These are phyloP conservation scores for Drosophila tanythrix DNA, from an alignment of 2,888 invertebrate species.

Conservation along the genomic window DNA sequence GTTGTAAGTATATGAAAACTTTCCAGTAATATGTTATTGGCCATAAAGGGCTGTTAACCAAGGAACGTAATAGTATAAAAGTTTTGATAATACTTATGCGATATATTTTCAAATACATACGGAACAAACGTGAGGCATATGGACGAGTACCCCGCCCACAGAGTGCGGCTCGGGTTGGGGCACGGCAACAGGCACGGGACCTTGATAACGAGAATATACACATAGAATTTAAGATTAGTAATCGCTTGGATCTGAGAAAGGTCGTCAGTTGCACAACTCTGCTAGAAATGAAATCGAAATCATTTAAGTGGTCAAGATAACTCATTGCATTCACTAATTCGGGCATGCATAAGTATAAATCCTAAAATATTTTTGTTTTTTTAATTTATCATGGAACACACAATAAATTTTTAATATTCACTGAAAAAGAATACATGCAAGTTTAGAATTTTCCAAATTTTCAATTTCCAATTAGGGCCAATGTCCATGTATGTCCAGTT, in stretches of 20 bases:
- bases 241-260: conserved; percentile 9
- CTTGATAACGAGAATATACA: conserved; percentile 66
- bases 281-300: conserved; percentile 62
- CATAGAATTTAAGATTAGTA: conserved; percentile 51
- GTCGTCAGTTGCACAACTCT: conserved; percentile 40
- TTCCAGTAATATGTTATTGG: conserved; percentile 49
- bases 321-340: conserved; percentile 74
- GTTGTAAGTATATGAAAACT: conserved; percentile 27
- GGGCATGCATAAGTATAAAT: conserved; percentile 63
- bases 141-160: conserved; percentile 94
- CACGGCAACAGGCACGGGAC: conserved; percentile 85
- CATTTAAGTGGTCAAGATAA: conserved; percentile 66
- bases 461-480: conserved; percentile 32
- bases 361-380: conserved; percentile 38
- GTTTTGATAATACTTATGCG: conserved; percentile 32
- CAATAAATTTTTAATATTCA: conserved; percentile 25
- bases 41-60: conserved; percentile 55
- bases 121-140: conserved; percentile 95
- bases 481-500: conserved; percentile 25
- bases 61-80: conserved; percentile 56
- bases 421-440: conserved; percentile 53
- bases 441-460: conserved; percentile 28
- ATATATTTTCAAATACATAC: conserved; percentile 83
- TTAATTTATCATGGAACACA: conserved; percentile 19
- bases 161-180: conserved; percentile 90